Conservation (phyloP, 2,797 vertebrate genomes). For the Percopsis omiscomaycus region DNA sequence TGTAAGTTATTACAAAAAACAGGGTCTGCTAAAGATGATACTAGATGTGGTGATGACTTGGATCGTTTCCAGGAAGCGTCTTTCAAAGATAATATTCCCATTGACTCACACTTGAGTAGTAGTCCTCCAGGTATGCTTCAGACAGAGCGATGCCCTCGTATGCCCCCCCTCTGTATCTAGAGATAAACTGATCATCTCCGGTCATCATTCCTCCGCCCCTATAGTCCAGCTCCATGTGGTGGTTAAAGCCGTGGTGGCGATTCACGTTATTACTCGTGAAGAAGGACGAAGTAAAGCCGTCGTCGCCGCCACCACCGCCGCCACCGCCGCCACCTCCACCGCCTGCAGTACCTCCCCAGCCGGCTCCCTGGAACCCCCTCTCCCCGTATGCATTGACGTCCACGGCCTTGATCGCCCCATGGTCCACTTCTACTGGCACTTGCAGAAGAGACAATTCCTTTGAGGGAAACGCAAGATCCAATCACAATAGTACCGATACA, state of each 20-base stretch:
- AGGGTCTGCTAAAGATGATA: no score
- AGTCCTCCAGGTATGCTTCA: slow-evolving; percentile 59
- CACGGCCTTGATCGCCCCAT: accelerated
- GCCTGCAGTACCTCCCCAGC: neutral
- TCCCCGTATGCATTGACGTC: neutral
- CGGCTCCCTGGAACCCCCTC: neutral
- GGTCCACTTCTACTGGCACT: slow-evolving; percentile 21
- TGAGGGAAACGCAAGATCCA: neutral
- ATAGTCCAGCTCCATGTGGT: slow-evolving; percentile 11
- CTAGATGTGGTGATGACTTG: neutral
- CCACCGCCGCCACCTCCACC: slow-evolving; percentile 5
- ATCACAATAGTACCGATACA: slow-evolving; percentile 4
- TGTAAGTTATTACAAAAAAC: neutral
- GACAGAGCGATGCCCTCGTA: slow-evolving; percentile 70
- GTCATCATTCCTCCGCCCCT: slow-evolving; percentile 8
- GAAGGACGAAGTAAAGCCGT: slow-evolving; percentile 5
- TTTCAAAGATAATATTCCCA: neutral
- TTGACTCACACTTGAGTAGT: slow-evolving; percentile 71
- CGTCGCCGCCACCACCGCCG: neutral
- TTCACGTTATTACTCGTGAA: slow-evolving; percentile 19
- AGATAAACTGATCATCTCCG: slow-evolving; percentile 22
- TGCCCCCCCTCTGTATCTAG: neutral
- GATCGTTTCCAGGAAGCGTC: neutral
- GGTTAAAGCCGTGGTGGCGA: slow-evolving; percentile 16
- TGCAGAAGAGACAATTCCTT: slow-evolving; percentile 62